Evolutionary conservation across 1,140 invertebrate species (phyloP).

Genomic region (Cheumatopsyche charites): DNA sequence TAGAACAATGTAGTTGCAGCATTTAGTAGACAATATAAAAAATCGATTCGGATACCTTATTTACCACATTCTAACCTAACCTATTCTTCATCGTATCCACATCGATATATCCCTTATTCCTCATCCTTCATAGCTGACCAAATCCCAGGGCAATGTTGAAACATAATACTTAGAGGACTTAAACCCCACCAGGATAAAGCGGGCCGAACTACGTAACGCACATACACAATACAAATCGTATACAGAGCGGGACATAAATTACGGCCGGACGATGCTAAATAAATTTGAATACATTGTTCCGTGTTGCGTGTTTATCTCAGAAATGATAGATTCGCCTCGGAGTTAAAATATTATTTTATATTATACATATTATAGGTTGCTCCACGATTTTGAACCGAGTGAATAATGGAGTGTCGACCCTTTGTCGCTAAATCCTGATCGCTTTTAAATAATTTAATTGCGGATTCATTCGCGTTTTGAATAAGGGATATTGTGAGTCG

Average conservation of each 20-base stretch:
- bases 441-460: too few relatives aligned
- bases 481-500: too few relatives aligned
- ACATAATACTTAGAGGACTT: slow-evolving; percentile 22
- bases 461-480: too few relatives aligned
- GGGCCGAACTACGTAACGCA: not conserved
- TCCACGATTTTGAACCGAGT: too few relatives aligned
- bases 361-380: too few relatives aligned
- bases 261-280: slow-evolving; percentile 8
- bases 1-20: too few relatives aligned
- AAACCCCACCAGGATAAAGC: slow-evolving; percentile 15
- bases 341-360: not conserved
- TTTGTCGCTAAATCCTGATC: too few relatives aligned
- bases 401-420: too few relatives aligned
- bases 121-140: not conserved
- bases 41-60: too few relatives aligned
- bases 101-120: too few relatives aligned
- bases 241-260: slow-evolving; percentile 18
- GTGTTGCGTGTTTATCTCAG: not conserved
- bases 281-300: slow-evolving; percentile 16
- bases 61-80: not conserved
- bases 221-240: not conserved
- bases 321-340: not conserved
- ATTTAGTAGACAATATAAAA: too few relatives aligned
- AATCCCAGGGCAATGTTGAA: slow-evolving; percentile 14
- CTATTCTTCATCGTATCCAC: too few relatives aligned